These are phyloP conservation scores for Monodelphis domestica DNA, from an alignment of 2,797 vertebrate genomes.

Conservation along the genomic window DNA sequence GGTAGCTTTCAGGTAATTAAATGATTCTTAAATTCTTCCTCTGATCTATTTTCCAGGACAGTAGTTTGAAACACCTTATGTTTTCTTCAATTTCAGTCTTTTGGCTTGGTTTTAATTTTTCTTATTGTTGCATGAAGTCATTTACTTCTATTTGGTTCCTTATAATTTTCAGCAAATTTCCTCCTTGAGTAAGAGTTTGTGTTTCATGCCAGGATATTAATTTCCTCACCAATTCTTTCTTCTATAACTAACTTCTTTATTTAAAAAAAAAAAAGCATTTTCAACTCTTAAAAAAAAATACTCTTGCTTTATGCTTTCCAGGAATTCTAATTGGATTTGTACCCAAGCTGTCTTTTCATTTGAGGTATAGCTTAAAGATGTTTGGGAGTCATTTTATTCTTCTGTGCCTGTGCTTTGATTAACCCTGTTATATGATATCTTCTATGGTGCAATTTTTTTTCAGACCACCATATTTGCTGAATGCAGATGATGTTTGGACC, in stretches of 20 bases:
- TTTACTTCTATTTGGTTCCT: not conserved
- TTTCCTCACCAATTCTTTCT: not conserved
- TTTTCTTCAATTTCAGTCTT: not conserved
- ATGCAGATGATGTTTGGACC: no score
- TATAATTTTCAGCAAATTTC: not conserved
- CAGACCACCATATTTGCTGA: no score
- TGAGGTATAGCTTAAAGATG: no score
- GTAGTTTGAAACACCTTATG: not conserved
- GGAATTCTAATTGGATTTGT: no score
- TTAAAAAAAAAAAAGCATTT: not conserved
- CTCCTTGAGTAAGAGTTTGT: not conserved
- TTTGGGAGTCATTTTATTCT: no score
- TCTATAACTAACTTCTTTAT: not conserved
- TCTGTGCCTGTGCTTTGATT: no score
- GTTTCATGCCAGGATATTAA: not conserved
- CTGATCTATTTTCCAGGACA: not conserved
- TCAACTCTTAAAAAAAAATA: not conserved
- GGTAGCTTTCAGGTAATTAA: not conserved
- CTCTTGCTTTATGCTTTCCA: no score
- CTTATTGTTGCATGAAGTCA: not conserved
- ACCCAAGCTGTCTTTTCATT: no score
- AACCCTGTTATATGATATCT: no score
- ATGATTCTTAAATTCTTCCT: not conserved
- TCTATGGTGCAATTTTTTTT: no score
- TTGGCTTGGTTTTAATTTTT: not conserved